A percentile compares a stretch with the other conserved stretches of the same genome.
phyloP scores from a whole-genome alignment of 2,113 vertebrate genomes.

The Thalassarche chlororhynchos region DNA sequence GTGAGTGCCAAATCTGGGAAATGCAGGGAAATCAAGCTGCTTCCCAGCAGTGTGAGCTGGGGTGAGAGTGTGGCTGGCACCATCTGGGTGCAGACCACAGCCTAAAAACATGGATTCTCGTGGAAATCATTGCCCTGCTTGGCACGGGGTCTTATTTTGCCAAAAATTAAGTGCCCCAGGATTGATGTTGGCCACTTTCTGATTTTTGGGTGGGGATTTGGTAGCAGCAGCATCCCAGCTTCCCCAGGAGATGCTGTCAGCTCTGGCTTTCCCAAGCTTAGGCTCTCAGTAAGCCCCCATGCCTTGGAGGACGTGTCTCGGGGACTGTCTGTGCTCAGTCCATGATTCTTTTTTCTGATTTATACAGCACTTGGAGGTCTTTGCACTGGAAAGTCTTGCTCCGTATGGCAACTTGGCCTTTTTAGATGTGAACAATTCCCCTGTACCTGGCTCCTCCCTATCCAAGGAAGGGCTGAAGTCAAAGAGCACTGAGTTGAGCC shows the following conservation, averaged over 20 bases:
- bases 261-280: background rate
- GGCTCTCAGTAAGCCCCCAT: background rate
- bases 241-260: background rate
- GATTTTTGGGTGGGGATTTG: background rate
- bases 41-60: background rate
- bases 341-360: background rate
- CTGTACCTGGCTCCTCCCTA: background rate
- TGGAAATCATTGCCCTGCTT: background rate
- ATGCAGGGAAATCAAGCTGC: background rate
- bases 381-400: background rate
- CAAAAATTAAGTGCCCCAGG: background rate
- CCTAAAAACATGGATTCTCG: accelerated
- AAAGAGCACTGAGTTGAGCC: background rate
- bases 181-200: background rate
- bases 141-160: background rate
- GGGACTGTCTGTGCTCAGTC: background rate
- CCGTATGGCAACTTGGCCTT: background rate
- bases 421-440: background rate
- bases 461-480: background rate
- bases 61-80: background rate
- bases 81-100: background rate
- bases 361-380: background rate
- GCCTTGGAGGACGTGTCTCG: background rate
- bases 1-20: background rate
- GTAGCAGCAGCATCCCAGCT: background rate